phyloP scores from a whole-genome alignment of 2,888 invertebrate genomes.

The Drosophila heteroneura region DNA sequence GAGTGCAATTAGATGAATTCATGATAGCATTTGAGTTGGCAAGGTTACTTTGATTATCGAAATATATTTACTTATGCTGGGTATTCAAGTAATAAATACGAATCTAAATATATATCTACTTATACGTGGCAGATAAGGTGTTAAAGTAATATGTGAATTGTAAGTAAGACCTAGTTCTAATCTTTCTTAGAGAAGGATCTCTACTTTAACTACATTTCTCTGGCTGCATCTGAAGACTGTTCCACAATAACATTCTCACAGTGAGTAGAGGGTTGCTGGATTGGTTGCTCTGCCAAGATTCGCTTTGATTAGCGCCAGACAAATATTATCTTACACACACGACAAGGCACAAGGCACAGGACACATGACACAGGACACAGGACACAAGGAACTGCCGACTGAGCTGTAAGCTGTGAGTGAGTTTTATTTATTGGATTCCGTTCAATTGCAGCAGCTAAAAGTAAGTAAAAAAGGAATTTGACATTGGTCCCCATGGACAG shows the following conservation, averaged over 20 bases:
- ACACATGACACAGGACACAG: slow-evolving; percentile 33
- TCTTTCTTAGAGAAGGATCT: background rate
- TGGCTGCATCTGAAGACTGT: too few species aligned
- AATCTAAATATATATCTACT: too few species aligned
- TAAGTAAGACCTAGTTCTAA: background rate
- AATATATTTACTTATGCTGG: background rate
- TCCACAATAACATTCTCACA: slow-evolving; percentile 1
- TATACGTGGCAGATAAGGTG: background rate
- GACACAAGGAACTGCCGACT: background rate
- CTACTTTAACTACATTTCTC: slow-evolving; percentile 9
- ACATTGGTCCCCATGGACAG: slow-evolving; percentile 54
- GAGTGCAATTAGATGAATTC: background rate
- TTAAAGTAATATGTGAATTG: too few species aligned
- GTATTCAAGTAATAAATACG: too few species aligned
- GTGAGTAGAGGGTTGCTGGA: slow-evolving; percentile 12
- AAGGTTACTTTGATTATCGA: fast-evolving
- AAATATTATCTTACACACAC: slow-evolving; percentile 69
- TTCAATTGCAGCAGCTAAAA: slow-evolving; percentile 39
- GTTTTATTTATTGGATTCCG: slow-evolving; percentile 74
- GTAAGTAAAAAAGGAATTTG: slow-evolving; percentile 32
- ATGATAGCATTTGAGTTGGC: background rate
- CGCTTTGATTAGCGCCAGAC: slow-evolving; percentile 52
- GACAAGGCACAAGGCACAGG: slow-evolving; percentile 42
- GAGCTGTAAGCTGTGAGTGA: slow-evolving; percentile 14
- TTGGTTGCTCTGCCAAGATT: background rate